These are phyloP conservation scores for Lumbricus terrestris DNA, from an alignment of 2,888 invertebrate species.

Conservation along the genomic window DNA sequence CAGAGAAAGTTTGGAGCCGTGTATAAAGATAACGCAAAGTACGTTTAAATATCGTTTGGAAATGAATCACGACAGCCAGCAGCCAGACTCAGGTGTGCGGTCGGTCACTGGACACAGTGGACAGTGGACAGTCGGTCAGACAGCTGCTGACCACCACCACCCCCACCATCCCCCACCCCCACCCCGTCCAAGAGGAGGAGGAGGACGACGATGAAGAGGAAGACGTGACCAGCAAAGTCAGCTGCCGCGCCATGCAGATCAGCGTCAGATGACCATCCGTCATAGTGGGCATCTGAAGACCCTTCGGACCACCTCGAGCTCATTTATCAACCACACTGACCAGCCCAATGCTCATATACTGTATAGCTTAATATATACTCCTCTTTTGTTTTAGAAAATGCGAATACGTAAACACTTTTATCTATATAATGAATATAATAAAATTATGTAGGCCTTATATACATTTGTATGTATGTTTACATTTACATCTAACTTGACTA, in stretches of 20 bases:
- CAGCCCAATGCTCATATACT: background rate
- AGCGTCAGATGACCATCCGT: background rate
- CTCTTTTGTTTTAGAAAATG: too few species aligned
- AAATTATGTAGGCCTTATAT: too few species aligned
- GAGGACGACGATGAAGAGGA: background rate
- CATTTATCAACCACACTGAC: background rate
- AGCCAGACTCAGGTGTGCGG: background rate
- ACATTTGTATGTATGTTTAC: too few species aligned
- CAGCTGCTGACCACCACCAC: conserved; percentile 3
- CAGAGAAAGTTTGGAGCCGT: background rate
- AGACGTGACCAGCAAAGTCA: background rate
- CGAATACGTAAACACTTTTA: too few species aligned
- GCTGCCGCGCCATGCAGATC: background rate
- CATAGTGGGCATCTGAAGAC: conserved; percentile 3
- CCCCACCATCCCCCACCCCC: too few species aligned
- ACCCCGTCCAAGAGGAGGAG: background rate
- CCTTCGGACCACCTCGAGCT: background rate
- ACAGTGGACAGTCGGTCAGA: too few species aligned
- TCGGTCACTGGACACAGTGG: background rate
- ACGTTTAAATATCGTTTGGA: background rate
- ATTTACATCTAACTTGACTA: background rate
- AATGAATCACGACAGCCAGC: background rate
- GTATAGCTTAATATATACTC: background rate
- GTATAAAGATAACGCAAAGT: background rate
- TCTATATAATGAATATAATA: too few species aligned